A percentile compares a stretch with the other conserved stretches of the same genome.
phyloP scores from a whole-genome alignment of 2,888 invertebrate genomes.

The Prosopocoilus inquinatus region DNA sequence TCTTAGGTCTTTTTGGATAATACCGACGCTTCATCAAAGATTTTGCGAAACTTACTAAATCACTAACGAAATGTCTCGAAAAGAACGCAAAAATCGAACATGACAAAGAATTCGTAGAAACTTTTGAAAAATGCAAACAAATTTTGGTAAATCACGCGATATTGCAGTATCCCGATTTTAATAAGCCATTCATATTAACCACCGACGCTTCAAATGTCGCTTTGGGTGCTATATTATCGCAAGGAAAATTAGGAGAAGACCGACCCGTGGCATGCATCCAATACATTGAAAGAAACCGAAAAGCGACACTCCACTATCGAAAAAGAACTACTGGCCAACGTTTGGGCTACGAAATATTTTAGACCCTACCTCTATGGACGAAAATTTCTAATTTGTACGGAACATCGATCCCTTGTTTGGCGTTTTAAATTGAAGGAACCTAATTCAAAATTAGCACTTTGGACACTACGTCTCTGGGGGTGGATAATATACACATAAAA shows the following conservation, averaged over 20 bases:
- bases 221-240: constrained; percentile 20
- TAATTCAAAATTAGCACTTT: too few species aligned
- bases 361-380: constrained; percentile 8
- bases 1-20: constrained; percentile 7
- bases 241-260: constrained; percentile 18
- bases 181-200: constrained; percentile 15
- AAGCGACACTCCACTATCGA: constrained; percentile 19
- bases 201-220: constrained; percentile 18
- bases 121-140: background rate
- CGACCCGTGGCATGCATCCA: constrained; percentile 23
- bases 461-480: too few species aligned
- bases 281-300: constrained; percentile 23
- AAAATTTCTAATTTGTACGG: too few species aligned
- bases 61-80: constrained; percentile 4
- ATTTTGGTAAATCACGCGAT: constrained; percentile 9
- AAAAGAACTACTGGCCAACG: constrained; percentile 22
- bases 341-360: constrained; percentile 17
- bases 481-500: too few species aligned
- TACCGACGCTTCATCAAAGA: too few species aligned
- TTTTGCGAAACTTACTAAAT: constrained; percentile 11
- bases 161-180: constrained; percentile 11
- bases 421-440: too few species aligned
- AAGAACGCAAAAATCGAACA: too few species aligned
- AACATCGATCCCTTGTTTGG: too few species aligned
- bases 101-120: too few species aligned